Conservation (phyloP, 2,113 vertebrate genomes). For the Leucoraja erinaceus region DNA sequence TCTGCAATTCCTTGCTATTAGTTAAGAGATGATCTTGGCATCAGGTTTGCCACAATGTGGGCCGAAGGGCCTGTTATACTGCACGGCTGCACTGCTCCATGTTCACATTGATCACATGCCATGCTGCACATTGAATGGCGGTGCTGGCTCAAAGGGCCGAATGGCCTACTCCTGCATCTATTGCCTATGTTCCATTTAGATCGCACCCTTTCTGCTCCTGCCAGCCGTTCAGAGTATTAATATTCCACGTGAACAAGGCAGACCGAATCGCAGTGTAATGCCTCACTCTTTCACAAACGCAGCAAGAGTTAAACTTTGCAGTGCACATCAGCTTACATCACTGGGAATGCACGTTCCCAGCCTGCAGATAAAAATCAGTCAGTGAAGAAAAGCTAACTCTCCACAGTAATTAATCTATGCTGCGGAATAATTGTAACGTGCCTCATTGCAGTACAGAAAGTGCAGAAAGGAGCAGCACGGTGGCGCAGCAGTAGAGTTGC, state of each 20-base stretch:
- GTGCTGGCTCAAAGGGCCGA: too few relatives aligned
- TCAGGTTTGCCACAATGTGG: too few relatives aligned
- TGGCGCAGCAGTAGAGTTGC: too few relatives aligned
- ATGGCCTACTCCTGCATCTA: too few relatives aligned
- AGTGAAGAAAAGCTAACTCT: background rate
- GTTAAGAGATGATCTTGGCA: too few relatives aligned
- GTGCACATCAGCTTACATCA: background rate
- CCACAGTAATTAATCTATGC: too few relatives aligned
- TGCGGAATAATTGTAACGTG: background rate
- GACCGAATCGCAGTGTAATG: background rate
- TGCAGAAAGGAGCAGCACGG: background rate
- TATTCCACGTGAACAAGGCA: background rate
- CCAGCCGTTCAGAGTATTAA: background rate
- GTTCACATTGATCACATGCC: too few relatives aligned
- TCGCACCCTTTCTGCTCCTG: background rate
- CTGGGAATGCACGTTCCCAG: background rate
- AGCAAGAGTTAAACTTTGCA: background rate
- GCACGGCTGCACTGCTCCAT: too few relatives aligned
- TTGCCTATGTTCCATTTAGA: too few relatives aligned
- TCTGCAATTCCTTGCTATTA: too few relatives aligned
- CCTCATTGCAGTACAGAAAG: background rate
- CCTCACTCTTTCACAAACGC: background rate
- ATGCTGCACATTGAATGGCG: too few relatives aligned
- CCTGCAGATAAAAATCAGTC: background rate
- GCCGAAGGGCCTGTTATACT: too few relatives aligned